phyloP scores from a whole-genome alignment of 2,113 vertebrate species.

The Lepus americanus region DNA sequence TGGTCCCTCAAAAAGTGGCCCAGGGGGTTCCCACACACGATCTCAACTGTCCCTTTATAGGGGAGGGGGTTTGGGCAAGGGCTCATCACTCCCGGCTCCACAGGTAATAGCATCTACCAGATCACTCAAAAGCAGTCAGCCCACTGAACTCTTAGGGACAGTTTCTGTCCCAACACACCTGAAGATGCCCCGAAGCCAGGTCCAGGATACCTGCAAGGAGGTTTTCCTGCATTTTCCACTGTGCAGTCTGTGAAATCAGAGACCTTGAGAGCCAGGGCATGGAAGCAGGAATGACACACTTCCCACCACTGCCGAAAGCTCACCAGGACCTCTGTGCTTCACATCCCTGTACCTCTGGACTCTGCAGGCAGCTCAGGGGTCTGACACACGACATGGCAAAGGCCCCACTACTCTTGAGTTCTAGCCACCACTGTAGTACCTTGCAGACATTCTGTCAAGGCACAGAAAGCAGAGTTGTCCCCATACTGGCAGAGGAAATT shows the following conservation, averaged over 20 bases:
- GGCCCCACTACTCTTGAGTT: not conserved
- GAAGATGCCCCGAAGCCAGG: not conserved
- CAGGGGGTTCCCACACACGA: not conserved
- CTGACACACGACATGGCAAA: not conserved
- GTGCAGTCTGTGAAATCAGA: not conserved
- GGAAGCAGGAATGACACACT: not conserved
- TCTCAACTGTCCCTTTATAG: not conserved
- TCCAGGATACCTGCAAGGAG: not conserved
- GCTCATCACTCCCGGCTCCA: not conserved
- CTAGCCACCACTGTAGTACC: not conserved
- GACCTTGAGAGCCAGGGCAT: not conserved
- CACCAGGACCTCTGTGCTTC: not conserved
- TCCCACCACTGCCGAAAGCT: not conserved
- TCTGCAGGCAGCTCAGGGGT: not conserved
- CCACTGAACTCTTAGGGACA: not conserved
- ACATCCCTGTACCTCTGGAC: not conserved
- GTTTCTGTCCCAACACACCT: not conserved
- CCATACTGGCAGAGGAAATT: not conserved
- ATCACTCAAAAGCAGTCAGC: accelerated
- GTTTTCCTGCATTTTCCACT: too few relatives aligned
- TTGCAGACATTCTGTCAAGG: not conserved
- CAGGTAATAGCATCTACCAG: not conserved
- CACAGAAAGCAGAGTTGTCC: not conserved
- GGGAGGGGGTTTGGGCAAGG: not conserved
- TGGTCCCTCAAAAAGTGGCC: not conserved